Evolutionary conservation across 2,113 vertebrate genomes (phyloP), one percentile per base, ranked within the genome.

Genomic region (Grammomys dolichurus): DNA sequence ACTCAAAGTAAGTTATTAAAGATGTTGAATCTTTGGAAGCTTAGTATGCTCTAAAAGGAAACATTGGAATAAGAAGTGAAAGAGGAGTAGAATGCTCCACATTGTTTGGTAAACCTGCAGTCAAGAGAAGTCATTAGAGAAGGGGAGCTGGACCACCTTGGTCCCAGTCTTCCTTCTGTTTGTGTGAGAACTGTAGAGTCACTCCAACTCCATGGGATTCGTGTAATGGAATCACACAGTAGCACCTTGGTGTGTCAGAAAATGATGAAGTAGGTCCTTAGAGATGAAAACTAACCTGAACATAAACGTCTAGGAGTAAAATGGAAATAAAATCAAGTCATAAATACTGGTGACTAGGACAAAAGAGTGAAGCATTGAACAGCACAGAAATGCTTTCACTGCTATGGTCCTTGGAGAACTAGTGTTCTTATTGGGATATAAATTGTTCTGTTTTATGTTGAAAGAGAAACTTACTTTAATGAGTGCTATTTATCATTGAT

Each of bases 401-500:
- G 7, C 43, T 65, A 10, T 51, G 7, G 40, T 84, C 43, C 43
- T 46, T 40, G 6, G 56, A 31, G 88, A 89, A 28, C 46, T 14
- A 51, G 5, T 70, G 20, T 82, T 94, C 77, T 70, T 91, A 69
- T 54, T 76, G 20, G 28, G 31, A 54, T 76, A 87, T 89, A 96
- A 93, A 85, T 91, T 33, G 77, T 91, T 76, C 58, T 46, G 36
- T 82, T 90, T 95, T 88, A 73, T 87, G 26, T 70, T 75, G 11
- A 77, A 69, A 88, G 24, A 92, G 43, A 87, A 85, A 93, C 76
- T 19, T 85, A 40, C 75, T 90, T 87, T 95, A 95, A 96, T 89
- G 88, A 91, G 77, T 82, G 12, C 19, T 43, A 63, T 70, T 95
- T 80, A 81, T 95, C 75, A 90, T 20, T 80, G 17, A 92, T 81